Evolutionary conservation across 2,113 vertebrate species (phyloP).

Genomic region (Gymnogyps californianus): DNA sequence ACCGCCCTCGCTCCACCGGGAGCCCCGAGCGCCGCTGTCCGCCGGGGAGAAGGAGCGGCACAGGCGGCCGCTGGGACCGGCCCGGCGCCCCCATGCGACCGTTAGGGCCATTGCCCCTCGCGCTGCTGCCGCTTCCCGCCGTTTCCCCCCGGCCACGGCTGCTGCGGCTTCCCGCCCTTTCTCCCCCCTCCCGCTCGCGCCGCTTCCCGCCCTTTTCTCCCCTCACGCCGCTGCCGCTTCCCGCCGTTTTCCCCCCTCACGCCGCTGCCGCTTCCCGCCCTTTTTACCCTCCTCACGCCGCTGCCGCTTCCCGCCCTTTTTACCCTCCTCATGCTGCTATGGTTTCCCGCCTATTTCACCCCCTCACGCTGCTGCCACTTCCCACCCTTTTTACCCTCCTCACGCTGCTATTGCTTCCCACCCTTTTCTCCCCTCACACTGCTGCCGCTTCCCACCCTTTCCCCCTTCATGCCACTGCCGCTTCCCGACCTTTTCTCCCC

Average conservation of each 20-base stretch:
- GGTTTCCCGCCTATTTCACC: no score
- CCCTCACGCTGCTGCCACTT: fast-evolving
- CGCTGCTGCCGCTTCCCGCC: fast-evolving
- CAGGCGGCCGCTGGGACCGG: background rate
- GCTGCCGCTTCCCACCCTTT: background rate
- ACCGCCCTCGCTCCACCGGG: no score
- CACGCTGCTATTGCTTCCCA: background rate
- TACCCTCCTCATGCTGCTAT: fast-evolving
- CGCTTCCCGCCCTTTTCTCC: background rate
- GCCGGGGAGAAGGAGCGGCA: background rate
- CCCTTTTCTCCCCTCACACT: background rate
- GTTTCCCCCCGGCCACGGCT: no score
- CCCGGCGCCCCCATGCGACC: background rate
- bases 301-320: background rate
- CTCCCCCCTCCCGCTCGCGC: background rate
- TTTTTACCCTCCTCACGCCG: background rate
- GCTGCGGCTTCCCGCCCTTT: background rate
- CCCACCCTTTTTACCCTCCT: background rate
- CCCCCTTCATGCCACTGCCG: no score
- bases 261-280: background rate
- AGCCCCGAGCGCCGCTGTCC: background rate
- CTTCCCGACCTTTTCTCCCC: background rate
- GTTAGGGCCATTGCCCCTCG: no score
- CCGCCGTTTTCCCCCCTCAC: no score
- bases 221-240: background rate